Conservation (phyloP, 23 tunicate species). For the Ciona savignyi region DNA sequence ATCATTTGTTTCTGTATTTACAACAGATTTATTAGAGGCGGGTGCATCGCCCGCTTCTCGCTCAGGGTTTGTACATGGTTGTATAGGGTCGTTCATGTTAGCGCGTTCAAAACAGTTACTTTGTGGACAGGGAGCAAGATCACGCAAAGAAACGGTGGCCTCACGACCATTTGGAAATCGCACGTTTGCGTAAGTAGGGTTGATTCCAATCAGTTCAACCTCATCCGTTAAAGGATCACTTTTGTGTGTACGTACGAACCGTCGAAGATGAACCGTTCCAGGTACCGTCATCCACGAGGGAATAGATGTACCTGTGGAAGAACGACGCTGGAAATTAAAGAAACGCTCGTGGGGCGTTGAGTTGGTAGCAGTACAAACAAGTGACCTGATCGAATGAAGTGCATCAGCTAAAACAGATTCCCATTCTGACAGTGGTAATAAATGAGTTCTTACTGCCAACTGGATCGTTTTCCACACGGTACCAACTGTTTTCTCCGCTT, state of each 20-base stretch:
- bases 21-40: too few species aligned
- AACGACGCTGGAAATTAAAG: background rate
- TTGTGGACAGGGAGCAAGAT: slow-evolving; percentile 20
- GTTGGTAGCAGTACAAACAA: background rate
- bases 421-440: background rate
- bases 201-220: slow-evolving; percentile 8
- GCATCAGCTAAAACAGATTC: background rate
- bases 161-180: slow-evolving; percentile 1
- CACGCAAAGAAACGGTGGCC: slow-evolving; percentile 17
- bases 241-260: slow-evolving; percentile 20
- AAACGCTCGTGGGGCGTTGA: background rate
- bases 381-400: background rate
- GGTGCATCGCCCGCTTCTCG: too few species aligned
- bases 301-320: background rate
- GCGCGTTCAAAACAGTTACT: too few species aligned
- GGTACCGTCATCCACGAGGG: background rate
- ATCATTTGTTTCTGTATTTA: too few species aligned
- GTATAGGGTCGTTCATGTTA: too few species aligned
- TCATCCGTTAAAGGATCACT: slow-evolving; percentile 20
- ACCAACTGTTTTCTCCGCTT: background rate
- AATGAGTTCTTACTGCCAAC: background rate
- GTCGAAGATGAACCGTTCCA: slow-evolving; percentile 14
- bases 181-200: slow-evolving; percentile 9
- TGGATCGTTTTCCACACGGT: slow-evolving; percentile 14
- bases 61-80: too few species aligned